phyloP scores from a whole-genome alignment of 2,113 vertebrate species.

The Pipra filicauda region DNA sequence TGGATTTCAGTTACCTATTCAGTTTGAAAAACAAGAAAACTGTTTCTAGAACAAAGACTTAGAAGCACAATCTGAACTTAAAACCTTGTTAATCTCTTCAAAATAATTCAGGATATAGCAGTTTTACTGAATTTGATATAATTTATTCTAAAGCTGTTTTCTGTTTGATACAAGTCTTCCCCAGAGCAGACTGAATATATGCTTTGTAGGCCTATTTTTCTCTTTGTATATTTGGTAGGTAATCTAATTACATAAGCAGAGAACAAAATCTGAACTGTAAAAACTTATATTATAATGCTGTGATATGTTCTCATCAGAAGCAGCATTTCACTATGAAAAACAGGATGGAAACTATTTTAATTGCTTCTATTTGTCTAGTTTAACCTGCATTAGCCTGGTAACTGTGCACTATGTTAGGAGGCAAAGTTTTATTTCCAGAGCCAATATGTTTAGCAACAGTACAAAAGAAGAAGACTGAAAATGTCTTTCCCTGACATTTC shows the following conservation, averaged over 20 bases:
- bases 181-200: not conserved
- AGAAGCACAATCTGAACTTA: not conserved
- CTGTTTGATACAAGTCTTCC: not conserved
- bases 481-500: not conserved
- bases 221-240: not conserved
- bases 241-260: not conserved
- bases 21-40: not conserved
- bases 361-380: not conserved
- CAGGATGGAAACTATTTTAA: not conserved
- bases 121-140: not conserved
- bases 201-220: not conserved
- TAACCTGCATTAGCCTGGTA: not conserved
- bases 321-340: not conserved
- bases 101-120: not conserved
- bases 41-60: not conserved
- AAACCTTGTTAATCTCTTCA: not conserved
- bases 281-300: not conserved
- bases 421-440: not conserved
- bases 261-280: not conserved
- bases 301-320: not conserved
- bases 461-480: not conserved
- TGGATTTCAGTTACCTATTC: slow-evolving; percentile 97
- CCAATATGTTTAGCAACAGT: not conserved
- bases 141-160: not conserved
- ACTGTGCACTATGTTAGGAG: not conserved